Conservation (phyloP, 2,888 invertebrate genomes). For the Drosophila merina region DNA sequence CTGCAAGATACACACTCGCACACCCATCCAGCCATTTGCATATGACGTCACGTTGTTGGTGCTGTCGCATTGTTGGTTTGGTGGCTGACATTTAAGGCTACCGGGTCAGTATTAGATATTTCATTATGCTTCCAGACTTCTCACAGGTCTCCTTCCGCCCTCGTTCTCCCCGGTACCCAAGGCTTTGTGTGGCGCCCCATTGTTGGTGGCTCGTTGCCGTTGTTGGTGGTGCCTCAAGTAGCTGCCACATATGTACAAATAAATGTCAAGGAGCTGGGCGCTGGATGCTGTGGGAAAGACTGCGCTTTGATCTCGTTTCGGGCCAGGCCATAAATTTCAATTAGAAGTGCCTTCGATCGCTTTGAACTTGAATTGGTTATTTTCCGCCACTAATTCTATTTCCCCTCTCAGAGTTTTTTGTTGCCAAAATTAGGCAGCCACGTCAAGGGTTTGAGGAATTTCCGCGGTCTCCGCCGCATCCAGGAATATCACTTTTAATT, state of each 20-base stretch:
- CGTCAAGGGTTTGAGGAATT: constrained; percentile 3
- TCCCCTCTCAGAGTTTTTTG: not conserved
- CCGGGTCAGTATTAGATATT: constrained; percentile 66
- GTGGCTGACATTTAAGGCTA: constrained; percentile 70
- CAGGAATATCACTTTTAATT: constrained; percentile 30
- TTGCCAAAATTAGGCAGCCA: not conserved
- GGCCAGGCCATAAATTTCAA: constrained; percentile 47
- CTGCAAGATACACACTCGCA: constrained; percentile 48
- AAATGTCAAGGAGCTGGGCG: constrained; percentile 50
- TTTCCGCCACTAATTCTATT: not conserved
- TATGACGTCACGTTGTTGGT: constrained; percentile 69
- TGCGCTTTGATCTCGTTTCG: constrained; percentile 67
- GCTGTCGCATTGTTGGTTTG: constrained; percentile 50
- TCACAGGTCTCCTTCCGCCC: constrained; percentile 26
- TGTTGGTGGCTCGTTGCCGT: constrained; percentile 27
- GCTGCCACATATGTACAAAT: constrained; percentile 48
- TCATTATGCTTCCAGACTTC: constrained; percentile 48
- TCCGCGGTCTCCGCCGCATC: not conserved
- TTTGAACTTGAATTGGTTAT: constrained; percentile 34
- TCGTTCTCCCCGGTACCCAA: constrained; percentile 3
- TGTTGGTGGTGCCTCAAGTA: constrained; percentile 26
- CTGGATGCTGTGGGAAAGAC: constrained; percentile 50
- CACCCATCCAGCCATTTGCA: constrained; percentile 61
- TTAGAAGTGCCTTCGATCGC: constrained; percentile 28
- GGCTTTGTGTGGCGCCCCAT: constrained; percentile 46